Conservation (phyloP, 2,888 invertebrate species). For the Malachius bipustulatus region DNA sequence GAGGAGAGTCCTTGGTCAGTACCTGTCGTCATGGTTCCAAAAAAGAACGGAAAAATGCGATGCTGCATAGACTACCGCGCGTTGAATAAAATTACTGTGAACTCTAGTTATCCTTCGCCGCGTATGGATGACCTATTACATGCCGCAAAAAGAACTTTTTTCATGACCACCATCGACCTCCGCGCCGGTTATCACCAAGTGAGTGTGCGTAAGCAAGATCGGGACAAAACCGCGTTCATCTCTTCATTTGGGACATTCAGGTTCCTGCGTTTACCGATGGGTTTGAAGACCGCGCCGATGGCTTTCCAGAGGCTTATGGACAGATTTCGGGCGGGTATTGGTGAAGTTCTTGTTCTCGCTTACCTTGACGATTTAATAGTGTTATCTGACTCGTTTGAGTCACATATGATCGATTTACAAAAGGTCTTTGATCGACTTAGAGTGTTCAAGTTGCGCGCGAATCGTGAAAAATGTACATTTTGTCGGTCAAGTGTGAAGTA, state of each 20-base stretch:
- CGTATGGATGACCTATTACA: constrained; percentile 33
- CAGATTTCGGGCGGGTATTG: constrained; percentile 10
- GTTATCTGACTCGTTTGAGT: constrained; percentile 12
- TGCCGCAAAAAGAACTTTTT: constrained; percentile 21
- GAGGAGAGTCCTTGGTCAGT: constrained; percentile 32
- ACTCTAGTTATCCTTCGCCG: constrained; percentile 29
- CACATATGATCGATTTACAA: constrained; percentile 11
- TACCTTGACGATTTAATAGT: constrained; percentile 15
- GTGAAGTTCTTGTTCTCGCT: constrained; percentile 5
- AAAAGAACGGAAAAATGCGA: constrained; percentile 23
- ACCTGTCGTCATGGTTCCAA: constrained; percentile 29
- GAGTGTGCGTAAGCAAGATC: constrained; percentile 28
- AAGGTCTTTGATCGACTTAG: constrained; percentile 9
- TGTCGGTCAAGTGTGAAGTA: constrained; percentile 11
- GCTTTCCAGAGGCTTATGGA: constrained; percentile 16
- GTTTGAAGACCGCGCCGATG: constrained; percentile 12
- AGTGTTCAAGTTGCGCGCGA: constrained; percentile 12
- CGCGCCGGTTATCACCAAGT: constrained; percentile 32
- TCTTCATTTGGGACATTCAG: constrained; percentile 17
- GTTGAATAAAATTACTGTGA: constrained; percentile 19
- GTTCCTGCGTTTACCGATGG: constrained; percentile 14
- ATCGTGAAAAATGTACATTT: constrained; percentile 14
- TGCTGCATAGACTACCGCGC: constrained; percentile 29
- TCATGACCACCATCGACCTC: constrained; percentile 27
- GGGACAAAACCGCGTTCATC: constrained; percentile 15